Base-by-base conservation (phyloP, 2,797 vertebrate genomes). In the Trachops cirrhosus region DNA sequence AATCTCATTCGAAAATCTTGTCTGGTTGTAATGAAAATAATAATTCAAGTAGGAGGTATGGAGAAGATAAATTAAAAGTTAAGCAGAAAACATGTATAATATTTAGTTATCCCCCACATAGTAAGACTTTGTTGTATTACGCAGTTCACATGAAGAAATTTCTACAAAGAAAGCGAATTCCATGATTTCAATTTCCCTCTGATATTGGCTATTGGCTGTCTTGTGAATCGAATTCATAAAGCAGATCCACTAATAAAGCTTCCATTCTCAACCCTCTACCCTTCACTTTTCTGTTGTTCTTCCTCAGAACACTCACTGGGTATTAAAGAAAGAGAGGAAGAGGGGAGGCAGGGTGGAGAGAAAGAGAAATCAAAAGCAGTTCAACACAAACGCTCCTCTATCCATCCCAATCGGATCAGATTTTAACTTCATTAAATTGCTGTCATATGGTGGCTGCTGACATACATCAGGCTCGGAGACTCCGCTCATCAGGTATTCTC, bases 401-500 rank as follows among this genome's bases (percentile, higher is more conserved):
- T 98, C 97, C 98, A 96, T 98, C 98, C 98, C 98, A 98, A 97
- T 93, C 93, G 96, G 98, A 98, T 99, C 99, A 99, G 98, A 99
- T 99, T 99, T 99, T 99, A 99, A 99, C 99, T 99, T 99, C 99
- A 99, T 99, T 99, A 99, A 99, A 99, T 99, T 99, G 98, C 99
- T 99, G 99, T 99, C 99, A 98, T 99, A 99, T 98, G 98, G 99
- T 98, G 99, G 99, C 98, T 99, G 99, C 98, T 99, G 99, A 99
- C 99, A 99, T 98, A 98, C 98, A 99, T 99, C 99, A 99, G 99
- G 99, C 99, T 99, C 97, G 98, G 98, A 98, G 98, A 99, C 98
- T 98, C 99, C 99, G 99, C 99, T 99, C 99, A 98, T 99, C 99
- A 99, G 99, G 99, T 99, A 99, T 99, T 99, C 99, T 98, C 99